A percentile compares a stretch with the other conserved stretches of the same genome.
Evolutionary conservation across 1,140 invertebrate genomes (phyloP).

Genomic region (Bombyx mori): DNA sequence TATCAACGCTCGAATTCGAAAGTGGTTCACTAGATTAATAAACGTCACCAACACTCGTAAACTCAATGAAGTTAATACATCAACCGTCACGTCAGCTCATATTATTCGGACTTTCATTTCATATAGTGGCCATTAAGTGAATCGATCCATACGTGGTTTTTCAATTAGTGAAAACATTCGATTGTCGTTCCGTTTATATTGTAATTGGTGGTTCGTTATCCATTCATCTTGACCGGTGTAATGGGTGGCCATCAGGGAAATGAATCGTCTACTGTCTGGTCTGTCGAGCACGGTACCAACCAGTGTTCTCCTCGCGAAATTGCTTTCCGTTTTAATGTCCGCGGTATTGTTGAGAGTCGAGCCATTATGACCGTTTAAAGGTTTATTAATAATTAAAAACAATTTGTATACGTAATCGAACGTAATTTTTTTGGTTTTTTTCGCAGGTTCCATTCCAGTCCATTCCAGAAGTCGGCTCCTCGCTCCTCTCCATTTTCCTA

Average conservation of each 20-base stretch:
- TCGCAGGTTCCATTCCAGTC: too few species aligned
- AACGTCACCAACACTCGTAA: constrained; percentile 50
- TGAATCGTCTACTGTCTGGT: constrained; percentile 29
- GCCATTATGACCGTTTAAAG: constrained; percentile 17
- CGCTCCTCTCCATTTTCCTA: too few species aligned
- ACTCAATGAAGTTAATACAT: constrained; percentile 60
- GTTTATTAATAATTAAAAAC: constrained; percentile 10
- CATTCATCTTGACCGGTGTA: constrained; percentile 62
- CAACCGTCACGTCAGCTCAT: constrained; percentile 37
- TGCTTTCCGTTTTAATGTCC: constrained; percentile 39
- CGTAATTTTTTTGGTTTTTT: too few species aligned
- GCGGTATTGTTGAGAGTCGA: constrained; percentile 28
- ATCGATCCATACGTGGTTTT: constrained; percentile 55
- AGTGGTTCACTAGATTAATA: constrained; percentile 41
- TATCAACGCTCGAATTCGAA: too few species aligned
- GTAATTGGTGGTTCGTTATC: constrained; percentile 67
- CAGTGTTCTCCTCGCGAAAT: constrained; percentile 38
- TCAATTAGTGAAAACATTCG: constrained; percentile 68
- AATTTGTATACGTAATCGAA: too few species aligned
- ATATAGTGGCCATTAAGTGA: constrained; percentile 55
- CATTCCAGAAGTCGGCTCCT: too few species aligned
- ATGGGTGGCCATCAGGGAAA: constrained; percentile 63
- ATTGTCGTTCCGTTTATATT: constrained; percentile 64
- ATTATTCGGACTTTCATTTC: constrained; percentile 47
- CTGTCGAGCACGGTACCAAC: too few species aligned